Conservation (phyloP, 2,113 vertebrate genomes). For the Syngnathus scovelli region DNA sequence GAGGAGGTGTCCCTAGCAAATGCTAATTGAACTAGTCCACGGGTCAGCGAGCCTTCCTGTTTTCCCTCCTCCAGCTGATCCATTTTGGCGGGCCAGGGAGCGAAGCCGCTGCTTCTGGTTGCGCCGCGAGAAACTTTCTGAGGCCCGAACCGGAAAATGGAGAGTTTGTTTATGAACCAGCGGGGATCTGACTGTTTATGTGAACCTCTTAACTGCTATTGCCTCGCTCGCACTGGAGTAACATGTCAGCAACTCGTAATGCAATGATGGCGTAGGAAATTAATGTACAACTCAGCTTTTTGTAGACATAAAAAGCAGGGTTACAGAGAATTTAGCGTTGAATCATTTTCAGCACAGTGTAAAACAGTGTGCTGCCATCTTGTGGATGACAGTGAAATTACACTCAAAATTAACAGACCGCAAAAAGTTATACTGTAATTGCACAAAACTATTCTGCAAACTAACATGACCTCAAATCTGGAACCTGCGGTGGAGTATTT, state of each 20-base stretch:
- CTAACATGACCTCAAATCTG: too few species aligned
- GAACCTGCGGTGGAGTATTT: neutral
- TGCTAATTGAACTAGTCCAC: conserved; percentile 72
- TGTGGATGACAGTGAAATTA: too few species aligned
- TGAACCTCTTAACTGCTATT: neutral
- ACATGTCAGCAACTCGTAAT: neutral
- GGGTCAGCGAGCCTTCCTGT: conserved; percentile 71
- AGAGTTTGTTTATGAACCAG: conserved; percentile 8
- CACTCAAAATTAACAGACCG: too few species aligned
- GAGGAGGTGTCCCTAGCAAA: conserved; percentile 72
- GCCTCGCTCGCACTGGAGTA: neutral
- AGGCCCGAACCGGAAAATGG: conserved; percentile 9
- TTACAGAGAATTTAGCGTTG: too few species aligned
- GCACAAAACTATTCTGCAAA: too few species aligned
- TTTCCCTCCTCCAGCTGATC: conserved; percentile 34
- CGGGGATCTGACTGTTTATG: neutral
- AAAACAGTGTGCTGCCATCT: too few species aligned
- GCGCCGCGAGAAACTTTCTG: conserved; percentile 14
- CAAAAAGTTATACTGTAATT: too few species aligned
- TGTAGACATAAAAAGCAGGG: too few species aligned
- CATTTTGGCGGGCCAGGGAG: conserved; percentile 43
- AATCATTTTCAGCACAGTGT: too few species aligned
- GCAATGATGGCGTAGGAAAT: neutral
- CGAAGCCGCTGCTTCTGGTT: conserved; percentile 23
- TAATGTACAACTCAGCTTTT: neutral